Conservation (phyloP, 1,140 invertebrate genomes). For the Drosophila simulans region DNA sequence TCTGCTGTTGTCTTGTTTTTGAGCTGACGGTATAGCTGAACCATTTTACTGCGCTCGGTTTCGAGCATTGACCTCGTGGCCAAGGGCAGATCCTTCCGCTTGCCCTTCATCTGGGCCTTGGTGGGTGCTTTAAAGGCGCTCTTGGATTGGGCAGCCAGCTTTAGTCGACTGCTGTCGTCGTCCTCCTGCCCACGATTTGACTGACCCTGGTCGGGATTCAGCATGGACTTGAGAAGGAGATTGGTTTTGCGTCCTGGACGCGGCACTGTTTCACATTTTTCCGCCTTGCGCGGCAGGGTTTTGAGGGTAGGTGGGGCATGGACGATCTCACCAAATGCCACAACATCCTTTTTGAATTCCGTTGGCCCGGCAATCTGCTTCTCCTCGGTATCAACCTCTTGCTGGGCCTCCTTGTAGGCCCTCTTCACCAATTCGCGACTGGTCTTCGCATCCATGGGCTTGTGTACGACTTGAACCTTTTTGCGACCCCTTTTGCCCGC, state of each 20-base stretch:
- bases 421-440: conserved; percentile 83
- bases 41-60: conserved; percentile 86
- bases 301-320: conserved; percentile 87
- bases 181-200: conserved; percentile 6
- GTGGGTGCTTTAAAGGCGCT: conserved; percentile 30
- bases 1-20: conserved; percentile 80
- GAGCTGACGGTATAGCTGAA: conserved; percentile 86
- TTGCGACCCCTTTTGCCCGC: conserved; percentile 74
- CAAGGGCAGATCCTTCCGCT: conserved; percentile 86
- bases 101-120: conserved; percentile 85
- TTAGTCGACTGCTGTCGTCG: background rate
- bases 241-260: conserved; percentile 86
- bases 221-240: conserved; percentile 85
- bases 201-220: conserved; percentile 16
- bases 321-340: conserved; percentile 88
- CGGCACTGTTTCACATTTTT: conserved; percentile 69
- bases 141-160: conserved; percentile 17
- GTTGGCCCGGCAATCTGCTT: conserved; percentile 31
- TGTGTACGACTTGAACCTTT: conserved; percentile 32
- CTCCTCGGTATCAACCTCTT: conserved; percentile 65
- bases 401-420: conserved; percentile 61
- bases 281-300: conserved; percentile 85
- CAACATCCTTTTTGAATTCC: conserved; percentile 85
- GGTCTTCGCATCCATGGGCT: conserved; percentile 84
- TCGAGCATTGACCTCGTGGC: conserved; percentile 87